A percentile compares a stretch with the other conserved stretches of the same genome.
These are phyloP conservation scores for Euclidia mi DNA, from an alignment of 2,888 invertebrate species.

Conservation along the genomic window DNA sequence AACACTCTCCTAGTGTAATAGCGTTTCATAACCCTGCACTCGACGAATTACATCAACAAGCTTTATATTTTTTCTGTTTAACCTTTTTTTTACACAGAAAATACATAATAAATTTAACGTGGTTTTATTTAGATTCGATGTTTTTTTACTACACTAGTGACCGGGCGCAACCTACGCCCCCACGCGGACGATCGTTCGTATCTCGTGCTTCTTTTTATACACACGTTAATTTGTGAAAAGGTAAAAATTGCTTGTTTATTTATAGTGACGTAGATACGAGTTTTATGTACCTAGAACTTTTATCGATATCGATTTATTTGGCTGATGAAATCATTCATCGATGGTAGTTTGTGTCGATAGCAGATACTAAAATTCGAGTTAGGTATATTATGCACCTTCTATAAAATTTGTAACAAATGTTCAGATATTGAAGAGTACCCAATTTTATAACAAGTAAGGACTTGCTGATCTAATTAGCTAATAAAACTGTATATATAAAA, in stretches of 20 bases:
- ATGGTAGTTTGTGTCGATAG: too few species aligned
- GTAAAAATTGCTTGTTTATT: slow-evolving; percentile 18
- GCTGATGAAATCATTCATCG: too few species aligned
- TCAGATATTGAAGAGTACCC: too few species aligned
- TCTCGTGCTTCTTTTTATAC: slow-evolving; percentile 23
- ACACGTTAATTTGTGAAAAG: slow-evolving; percentile 12
- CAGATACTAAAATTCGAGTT: too few species aligned
- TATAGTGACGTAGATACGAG: slow-evolving; percentile 5
- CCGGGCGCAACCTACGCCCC: slow-evolving; percentile 37
- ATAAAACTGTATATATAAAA: too few species aligned
- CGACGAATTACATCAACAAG: slow-evolving; percentile 1
- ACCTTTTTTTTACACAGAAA: slow-evolving; percentile 9
- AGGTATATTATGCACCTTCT: too few species aligned
- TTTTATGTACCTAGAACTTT: neutral
- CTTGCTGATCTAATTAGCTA: too few species aligned
- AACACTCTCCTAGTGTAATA: neutral
- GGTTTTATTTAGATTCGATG: slow-evolving; percentile 36
- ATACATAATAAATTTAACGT: slow-evolving; percentile 28
- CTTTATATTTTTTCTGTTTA: slow-evolving; percentile 1
- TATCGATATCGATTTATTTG: neutral
- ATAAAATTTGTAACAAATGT: too few species aligned
- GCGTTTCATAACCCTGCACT: slow-evolving; percentile 4
- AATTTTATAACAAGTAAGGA: too few species aligned
- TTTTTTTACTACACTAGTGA: slow-evolving; percentile 27
- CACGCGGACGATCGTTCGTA: slow-evolving; percentile 21